Evolutionary conservation across 1,140 invertebrate genomes (phyloP), one percentile per base, ranked within the genome.

Genomic region (Drosophila asahinai): DNA sequence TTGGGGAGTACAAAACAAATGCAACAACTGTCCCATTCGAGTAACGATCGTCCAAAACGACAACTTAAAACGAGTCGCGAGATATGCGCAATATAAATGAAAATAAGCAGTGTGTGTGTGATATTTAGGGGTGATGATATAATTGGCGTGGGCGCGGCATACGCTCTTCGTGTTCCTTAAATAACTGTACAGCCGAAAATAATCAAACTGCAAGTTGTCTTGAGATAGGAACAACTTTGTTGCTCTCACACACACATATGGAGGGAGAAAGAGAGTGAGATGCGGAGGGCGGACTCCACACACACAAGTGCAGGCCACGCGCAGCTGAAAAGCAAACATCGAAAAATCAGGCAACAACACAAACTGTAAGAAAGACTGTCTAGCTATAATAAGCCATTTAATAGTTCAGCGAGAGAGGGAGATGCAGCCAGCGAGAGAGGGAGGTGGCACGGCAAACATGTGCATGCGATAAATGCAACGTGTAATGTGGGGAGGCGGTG

Each of bases 401-500:
- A 62, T 87, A 81, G 73, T 80, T 83, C 52, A 33, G 73, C 45
- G 51, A 80, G 43, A 19, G 36, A 48, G 42, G 17, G 14, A 67
- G 58, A 49, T 55, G 36, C 54, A 55, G 54, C 54, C 9, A 40
- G 36, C 33, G 55, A 61, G 52, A 45, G 65, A 54, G 36, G 40
- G 55, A 27, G 47, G 33, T 59, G 77, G 59, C 45, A 45, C 27
- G 30, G 27, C 45, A 33, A 77, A 58, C 84, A 87, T 87, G 84
- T 87, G 84, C 81, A 89, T 75, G 84, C 84, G 77, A 87, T 87
- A 89, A 89, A 90, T 89, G 86, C 84, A 89, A 84, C 81, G 84
- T 81, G 78, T 62, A 76, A 36, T 81, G 42, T 45, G 57, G 40
- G 3, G 83, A 86, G 87, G 87, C 48, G 25, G 55, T 81, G 80